phyloP scores from a whole-genome alignment of 2,797 vertebrate genomes.

The Rhynchonycteris naso region DNA sequence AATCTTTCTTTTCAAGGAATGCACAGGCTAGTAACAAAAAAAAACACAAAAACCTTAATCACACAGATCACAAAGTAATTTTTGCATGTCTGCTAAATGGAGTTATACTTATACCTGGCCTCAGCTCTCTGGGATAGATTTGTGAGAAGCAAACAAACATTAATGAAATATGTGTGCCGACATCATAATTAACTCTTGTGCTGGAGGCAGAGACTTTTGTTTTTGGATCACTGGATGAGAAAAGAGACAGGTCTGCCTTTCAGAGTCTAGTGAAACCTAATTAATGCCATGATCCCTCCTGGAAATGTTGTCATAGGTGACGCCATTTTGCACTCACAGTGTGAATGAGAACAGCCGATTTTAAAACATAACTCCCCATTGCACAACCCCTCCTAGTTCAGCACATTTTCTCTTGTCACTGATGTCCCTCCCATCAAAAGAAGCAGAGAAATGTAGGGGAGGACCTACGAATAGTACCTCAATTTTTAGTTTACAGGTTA shows the following conservation, averaged over 20 bases:
- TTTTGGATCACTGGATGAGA: conserved; percentile 28
- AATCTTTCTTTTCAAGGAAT: background rate
- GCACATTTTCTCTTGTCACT: background rate
- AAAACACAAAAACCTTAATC: background rate
- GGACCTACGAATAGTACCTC: background rate
- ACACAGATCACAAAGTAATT: background rate
- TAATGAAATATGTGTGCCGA: conserved; percentile 26
- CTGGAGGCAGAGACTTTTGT: background rate
- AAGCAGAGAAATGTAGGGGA: background rate
- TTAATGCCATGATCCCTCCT: background rate
- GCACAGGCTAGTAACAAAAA: background rate
- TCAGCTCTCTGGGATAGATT: background rate
- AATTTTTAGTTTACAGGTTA: background rate
- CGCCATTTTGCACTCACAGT: background rate
- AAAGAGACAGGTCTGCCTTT: conserved; percentile 7
- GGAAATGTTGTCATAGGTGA: background rate
- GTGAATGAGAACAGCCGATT: background rate
- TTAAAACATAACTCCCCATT: background rate
- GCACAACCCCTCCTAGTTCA: background rate
- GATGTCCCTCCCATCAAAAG: background rate
- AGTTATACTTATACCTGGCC: background rate
- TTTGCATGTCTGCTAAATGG: background rate
- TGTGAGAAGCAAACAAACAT: conserved; percentile 1
- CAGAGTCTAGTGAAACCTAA: background rate
- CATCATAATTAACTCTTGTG: conserved; percentile 56